Percentiles rank a stretch among this genome's conserved stretches.
These are phyloP conservation scores for Pica pica DNA, from an alignment of 2,113 vertebrate species.

Conservation along the genomic window DNA sequence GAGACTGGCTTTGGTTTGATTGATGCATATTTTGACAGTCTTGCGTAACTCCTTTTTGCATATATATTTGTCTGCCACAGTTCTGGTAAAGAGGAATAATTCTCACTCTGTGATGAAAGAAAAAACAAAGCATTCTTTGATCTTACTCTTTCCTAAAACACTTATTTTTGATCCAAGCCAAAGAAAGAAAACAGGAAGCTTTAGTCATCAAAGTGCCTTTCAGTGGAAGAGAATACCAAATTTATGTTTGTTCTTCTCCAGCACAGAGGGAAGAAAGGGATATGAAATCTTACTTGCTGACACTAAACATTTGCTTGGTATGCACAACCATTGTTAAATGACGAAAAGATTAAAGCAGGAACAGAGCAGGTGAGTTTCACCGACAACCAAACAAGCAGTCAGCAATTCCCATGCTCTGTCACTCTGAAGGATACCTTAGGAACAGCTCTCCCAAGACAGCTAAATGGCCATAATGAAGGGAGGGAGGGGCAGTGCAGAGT, in stretches of 20 bases:
- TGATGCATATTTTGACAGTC: neutral
- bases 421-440: neutral
- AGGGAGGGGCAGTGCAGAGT: rapidly evolving
- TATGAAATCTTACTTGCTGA: neutral
- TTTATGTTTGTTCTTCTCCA: neutral
- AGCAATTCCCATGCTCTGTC: neutral
- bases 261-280: neutral
- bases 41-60: constrained; percentile 1
- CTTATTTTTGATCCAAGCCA: neutral
- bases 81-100: neutral
- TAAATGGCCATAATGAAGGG: neutral
- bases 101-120: neutral
- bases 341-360: neutral
- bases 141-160: neutral
- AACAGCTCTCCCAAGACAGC: neutral
- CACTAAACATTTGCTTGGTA: neutral
- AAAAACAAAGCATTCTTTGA: constrained; percentile 24
- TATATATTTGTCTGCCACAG: neutral
- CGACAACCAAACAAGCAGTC: neutral
- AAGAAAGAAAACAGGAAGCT: neutral
- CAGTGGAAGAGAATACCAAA: neutral
- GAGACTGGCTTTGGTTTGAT: neutral
- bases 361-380: neutral
- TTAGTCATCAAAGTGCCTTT: neutral
- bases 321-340: neutral